Evolutionary conservation across 1,140 invertebrate species (phyloP).

Genomic region (Archivesica marissinica): DNA sequence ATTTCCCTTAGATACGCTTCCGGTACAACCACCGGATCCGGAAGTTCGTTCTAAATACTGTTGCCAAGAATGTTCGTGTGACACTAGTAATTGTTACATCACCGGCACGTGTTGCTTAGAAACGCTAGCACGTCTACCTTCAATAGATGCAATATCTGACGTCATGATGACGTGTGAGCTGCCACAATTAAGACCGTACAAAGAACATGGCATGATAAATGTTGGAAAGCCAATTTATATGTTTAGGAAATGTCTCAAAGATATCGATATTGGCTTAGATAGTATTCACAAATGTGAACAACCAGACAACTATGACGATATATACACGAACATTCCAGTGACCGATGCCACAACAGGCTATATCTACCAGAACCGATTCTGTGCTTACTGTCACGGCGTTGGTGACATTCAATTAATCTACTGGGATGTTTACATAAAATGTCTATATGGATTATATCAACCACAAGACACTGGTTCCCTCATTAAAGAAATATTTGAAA

Average conservation of each 20-base stretch:
- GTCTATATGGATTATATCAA: background rate
- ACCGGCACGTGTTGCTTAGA: background rate
- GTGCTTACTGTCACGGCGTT: background rate
- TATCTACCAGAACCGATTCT: background rate
- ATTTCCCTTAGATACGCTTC: no score
- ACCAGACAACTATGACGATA: background rate
- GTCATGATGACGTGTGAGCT: background rate
- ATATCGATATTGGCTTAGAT: background rate
- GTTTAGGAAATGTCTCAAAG: background rate
- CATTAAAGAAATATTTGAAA: background rate
- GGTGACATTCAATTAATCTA: background rate
- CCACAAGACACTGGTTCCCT: background rate
- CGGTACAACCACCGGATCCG: background rate
- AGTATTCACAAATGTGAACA: background rate
- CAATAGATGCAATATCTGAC: background rate
- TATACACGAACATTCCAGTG: background rate
- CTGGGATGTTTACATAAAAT: background rate
- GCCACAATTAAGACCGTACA: background rate
- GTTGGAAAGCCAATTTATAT: background rate
- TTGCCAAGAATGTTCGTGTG: slow-evolving; percentile 18
- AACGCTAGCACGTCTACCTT: background rate
- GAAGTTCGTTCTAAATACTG: background rate
- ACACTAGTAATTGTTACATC: background rate
- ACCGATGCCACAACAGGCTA: background rate
- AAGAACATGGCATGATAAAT: background rate